Conservation (phyloP, 2,797 vertebrate genomes). For the Pangasius krempfi region DNA sequence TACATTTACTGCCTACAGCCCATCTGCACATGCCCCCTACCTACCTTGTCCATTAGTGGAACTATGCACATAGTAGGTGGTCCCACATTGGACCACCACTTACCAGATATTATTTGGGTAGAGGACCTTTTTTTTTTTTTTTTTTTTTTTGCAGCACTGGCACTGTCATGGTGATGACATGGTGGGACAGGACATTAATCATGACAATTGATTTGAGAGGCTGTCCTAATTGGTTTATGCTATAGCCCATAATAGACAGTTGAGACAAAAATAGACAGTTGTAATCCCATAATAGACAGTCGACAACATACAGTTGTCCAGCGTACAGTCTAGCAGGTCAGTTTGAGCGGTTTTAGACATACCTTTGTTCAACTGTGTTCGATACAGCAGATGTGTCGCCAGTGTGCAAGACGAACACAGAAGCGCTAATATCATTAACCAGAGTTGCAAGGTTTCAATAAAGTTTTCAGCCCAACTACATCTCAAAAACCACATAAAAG, state of each 20-base stretch:
- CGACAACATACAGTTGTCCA: not conserved
- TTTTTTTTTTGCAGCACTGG: not conserved
- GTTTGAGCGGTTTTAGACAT: not conserved
- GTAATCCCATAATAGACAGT: not conserved
- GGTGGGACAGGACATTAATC: not conserved
- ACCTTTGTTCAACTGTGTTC: not conserved
- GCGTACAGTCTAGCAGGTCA: not conserved
- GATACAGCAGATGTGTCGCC: not conserved
- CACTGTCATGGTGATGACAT: not conserved
- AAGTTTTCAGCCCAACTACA: not conserved
- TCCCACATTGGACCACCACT: not conserved
- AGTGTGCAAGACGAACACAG: not conserved
- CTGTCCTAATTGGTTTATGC: not conserved
- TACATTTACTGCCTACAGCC: not conserved
- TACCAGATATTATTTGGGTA: not conserved
- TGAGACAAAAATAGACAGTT: not conserved
- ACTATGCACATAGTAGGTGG: not conserved
- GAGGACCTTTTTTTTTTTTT: not conserved
- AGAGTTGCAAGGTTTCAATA: not conserved
- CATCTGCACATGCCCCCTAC: not conserved
- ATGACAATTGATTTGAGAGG: not conserved
- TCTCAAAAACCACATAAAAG: not conserved
- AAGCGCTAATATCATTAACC: not conserved
- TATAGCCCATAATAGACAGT: not conserved
- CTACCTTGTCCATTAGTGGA: not conserved